Evolutionary conservation across 1,140 invertebrate genomes (phyloP).

Genomic region (Ceratitis capitata): DNA sequence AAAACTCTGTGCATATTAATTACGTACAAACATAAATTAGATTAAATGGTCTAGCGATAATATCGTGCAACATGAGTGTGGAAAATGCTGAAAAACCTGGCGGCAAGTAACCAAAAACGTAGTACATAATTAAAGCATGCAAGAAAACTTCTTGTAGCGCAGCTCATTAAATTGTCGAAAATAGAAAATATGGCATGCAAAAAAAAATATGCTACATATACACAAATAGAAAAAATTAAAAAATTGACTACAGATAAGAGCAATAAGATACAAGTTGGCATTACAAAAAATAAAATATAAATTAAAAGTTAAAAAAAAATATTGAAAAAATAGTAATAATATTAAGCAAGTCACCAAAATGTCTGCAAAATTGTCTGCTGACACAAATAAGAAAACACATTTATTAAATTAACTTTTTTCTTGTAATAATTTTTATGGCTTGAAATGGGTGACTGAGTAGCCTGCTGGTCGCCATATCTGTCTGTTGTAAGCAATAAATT

Average conservation of each 20-base stretch:
- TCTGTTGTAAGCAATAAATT: not conserved
- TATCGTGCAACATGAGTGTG: not conserved
- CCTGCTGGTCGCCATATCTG: not conserved
- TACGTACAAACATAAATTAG: not conserved
- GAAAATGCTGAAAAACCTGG: not conserved
- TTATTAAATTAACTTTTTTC: not conserved
- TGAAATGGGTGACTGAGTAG: not conserved
- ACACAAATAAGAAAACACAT: constrained; percentile 20
- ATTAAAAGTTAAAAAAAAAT: not conserved
- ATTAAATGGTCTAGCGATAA: not conserved
- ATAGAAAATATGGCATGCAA: not conserved
- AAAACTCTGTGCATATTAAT: not conserved
- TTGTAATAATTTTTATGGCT: not conserved
- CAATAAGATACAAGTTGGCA: not conserved
- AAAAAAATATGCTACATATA: not conserved
- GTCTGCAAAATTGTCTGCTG: not conserved
- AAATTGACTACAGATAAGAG: not conserved
- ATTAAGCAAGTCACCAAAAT: not conserved
- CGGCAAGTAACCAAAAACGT: not conserved
- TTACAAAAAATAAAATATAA: too few species aligned
- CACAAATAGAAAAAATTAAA: not conserved
- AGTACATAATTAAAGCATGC: not conserved
- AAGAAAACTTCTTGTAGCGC: constrained; percentile 33
- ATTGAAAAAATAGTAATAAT: not conserved
- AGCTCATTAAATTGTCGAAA: constrained; percentile 6